Evolutionary conservation across 2,888 invertebrate genomes (phyloP), one percentile per base, ranked within the genome.

Genomic region (Himalopsyche anomala): DNA sequence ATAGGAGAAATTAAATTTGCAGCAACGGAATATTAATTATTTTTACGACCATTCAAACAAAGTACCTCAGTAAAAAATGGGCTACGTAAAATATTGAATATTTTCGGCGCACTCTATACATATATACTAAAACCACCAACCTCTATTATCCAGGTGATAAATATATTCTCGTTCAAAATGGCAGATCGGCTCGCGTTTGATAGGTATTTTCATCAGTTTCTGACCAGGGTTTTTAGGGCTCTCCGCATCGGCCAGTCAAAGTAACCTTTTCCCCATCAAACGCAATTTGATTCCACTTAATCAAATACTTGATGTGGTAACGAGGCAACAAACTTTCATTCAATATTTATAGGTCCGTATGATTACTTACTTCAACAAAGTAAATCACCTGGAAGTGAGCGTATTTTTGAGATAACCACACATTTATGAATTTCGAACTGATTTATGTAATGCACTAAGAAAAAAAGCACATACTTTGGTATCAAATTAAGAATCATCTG

Each of bases 91-190:
- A 51, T 5, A 51, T 15, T 4, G 5, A 51, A 51, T 51, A 51
- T 51, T 51, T 51, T 51, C 15, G 51, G 15, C 15, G 15, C 15
- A 15, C 15, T 15, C 51, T 15, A 5, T 51, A 28, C 28, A 28
- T 28, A 15, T 5, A 4, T 51, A 51, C 4, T 3, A 15, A 51
- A 51, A 15, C 51, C 15, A 15, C 15, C 5, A 28, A 62, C 11
- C 6, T 19, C 8, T 19, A 62, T 17, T 56, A n/a, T n/a, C 17
- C 56, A 56, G n/a, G 56, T 56, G 56, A 56, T 5, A 56, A 17
- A 56, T 56, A 56, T 56, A 56, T 56, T 56, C 56, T 56, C 56
- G n/a, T 56, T 19, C 19, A 62, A 62, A 62, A 19, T 62, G n/a
- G 62, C 19, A 28, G 62, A 62, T 19, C 28, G 62, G 19, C 2